Evolutionary conservation across 2,888 invertebrate genomes (phyloP).

Genomic region (Tipula confusa): DNA sequence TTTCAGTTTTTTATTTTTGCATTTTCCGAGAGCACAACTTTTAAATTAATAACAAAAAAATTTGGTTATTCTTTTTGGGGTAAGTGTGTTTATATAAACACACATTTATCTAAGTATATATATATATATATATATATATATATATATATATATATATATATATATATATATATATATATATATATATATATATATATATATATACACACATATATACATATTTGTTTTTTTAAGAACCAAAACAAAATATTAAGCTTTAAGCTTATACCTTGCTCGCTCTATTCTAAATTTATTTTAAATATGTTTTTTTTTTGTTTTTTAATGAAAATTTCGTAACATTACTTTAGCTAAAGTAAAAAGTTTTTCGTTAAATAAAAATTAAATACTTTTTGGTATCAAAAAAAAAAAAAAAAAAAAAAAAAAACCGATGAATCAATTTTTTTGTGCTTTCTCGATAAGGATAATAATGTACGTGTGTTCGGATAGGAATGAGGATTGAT

Average conservation of each 20-base stretch:
- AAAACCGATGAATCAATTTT: not conserved
- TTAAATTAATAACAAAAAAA: not conserved
- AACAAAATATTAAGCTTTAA: not conserved
- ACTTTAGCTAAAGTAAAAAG: not conserved
- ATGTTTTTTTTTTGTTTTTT: not conserved
- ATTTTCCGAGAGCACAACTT: not conserved
- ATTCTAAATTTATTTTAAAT: not conserved
- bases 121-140: not conserved
- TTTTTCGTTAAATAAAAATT: not conserved
- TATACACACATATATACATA: too few relatives aligned
- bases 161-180: too few relatives aligned
- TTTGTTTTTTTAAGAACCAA: constrained; percentile 6
- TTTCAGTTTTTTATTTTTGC: too few relatives aligned
- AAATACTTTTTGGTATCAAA: not conserved
- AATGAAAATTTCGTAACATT: not conserved
- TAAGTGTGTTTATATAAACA: not conserved
- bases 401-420: not conserved
- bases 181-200: not conserved
- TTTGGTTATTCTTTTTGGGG: not conserved
- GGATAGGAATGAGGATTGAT: not conserved
- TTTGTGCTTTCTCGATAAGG: too few relatives aligned
- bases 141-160: not conserved
- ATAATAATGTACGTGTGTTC: too few relatives aligned
- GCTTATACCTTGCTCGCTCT: not conserved
- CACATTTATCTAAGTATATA: too few relatives aligned